phyloP scores from a whole-genome alignment of 1,140 invertebrate genomes.

The Anthonomus grandis region DNA sequence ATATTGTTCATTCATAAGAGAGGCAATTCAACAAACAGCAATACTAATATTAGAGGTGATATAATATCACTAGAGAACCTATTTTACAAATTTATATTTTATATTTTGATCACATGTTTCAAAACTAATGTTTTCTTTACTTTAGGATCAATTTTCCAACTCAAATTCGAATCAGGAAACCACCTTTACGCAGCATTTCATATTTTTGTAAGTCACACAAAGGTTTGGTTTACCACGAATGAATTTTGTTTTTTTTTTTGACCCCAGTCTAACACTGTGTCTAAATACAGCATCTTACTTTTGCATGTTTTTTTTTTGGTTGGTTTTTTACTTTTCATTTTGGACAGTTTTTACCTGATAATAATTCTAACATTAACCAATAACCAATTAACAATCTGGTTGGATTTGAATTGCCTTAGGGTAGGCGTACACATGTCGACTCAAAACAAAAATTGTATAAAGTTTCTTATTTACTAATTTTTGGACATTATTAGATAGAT shows the following conservation, averaged over 20 bases:
- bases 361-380: neutral
- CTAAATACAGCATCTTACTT: constrained; percentile 37
- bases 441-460: constrained; percentile 2
- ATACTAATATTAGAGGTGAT: too few species aligned
- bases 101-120: too few species aligned
- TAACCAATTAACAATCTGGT: constrained; percentile 8
- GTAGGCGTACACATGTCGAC: neutral
- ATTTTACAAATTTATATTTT: too few species aligned
- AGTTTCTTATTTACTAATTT: constrained; percentile 25
- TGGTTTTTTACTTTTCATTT: constrained; percentile 21
- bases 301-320: constrained; percentile 31
- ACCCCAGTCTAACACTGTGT: constrained; percentile 28
- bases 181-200: constrained; percentile 31
- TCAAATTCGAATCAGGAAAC: constrained; percentile 21
- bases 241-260: constrained; percentile 13
- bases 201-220: constrained; percentile 34
- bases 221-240: constrained; percentile 8
- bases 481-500: constrained; percentile 24
- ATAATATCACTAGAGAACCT: too few species aligned
- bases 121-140: constrained; percentile 6
- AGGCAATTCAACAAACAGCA: too few species aligned
- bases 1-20: too few species aligned
- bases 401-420: neutral
- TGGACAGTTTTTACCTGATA: constrained; percentile 9
- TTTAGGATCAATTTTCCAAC: constrained; percentile 28